phyloP scores from a whole-genome alignment of 2,888 invertebrate species.

The Drosophila merina region DNA sequence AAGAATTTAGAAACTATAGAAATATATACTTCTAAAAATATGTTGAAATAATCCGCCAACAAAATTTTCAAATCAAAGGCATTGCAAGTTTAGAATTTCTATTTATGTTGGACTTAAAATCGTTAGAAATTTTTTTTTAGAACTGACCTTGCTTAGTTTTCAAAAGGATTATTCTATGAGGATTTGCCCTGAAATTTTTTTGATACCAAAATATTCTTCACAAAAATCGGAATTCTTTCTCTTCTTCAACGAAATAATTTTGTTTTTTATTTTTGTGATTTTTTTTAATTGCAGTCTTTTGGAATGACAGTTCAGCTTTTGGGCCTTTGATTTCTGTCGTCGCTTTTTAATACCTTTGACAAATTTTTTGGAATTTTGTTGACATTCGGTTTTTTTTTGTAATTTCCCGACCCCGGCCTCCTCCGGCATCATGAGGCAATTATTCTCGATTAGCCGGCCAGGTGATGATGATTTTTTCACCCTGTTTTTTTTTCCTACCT shows the following conservation, averaged over 20 bases:
- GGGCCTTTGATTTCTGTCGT: neutral
- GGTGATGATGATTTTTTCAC: constrained; percentile 48
- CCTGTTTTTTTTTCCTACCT: constrained; percentile 23
- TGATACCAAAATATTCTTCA: neutral
- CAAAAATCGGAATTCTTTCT: neutral
- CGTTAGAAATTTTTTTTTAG: too few relatives aligned
- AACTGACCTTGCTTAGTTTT: too few relatives aligned
- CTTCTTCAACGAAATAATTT: neutral
- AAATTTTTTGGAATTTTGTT: constrained; percentile 57
- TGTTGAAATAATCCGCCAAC: too few relatives aligned
- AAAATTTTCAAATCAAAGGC: too few relatives aligned
- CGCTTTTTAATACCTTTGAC: constrained; percentile 65
- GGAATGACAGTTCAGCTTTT: constrained; percentile 4
- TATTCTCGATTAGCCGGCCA: constrained; percentile 71
- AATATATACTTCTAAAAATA: too few relatives aligned
- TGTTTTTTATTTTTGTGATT: constrained; percentile 1
- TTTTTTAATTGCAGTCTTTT: neutral
- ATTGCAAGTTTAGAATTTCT: too few relatives aligned
- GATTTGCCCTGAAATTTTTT: too few relatives aligned
- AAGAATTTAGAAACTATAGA: too few relatives aligned
- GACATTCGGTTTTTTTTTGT: neutral
- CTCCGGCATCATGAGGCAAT: constrained; percentile 59
- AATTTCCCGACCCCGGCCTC: neutral
- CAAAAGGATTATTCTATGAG: too few relatives aligned
- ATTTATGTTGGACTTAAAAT: too few relatives aligned